These are phyloP conservation scores for Cecidostiba fungosa DNA, from an alignment of 2,888 invertebrate genomes.

Conservation along the genomic window DNA sequence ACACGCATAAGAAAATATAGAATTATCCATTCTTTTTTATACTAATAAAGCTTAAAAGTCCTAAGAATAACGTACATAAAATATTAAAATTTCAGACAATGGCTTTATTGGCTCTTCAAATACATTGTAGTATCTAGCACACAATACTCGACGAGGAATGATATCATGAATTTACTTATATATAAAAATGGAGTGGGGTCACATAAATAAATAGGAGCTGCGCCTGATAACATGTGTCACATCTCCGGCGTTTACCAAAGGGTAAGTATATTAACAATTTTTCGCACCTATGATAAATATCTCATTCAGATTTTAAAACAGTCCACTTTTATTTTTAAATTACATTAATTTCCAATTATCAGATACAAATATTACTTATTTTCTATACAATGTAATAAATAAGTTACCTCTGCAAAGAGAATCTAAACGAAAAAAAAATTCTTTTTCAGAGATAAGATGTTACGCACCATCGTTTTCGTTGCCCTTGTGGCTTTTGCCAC, in stretches of 20 bases:
- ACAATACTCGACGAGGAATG: background rate
- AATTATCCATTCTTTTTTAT: too few relatives aligned
- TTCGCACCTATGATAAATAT: background rate
- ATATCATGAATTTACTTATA: background rate
- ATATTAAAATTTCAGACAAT: background rate
- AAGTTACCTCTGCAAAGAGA: too few relatives aligned
- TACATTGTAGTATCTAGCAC: background rate
- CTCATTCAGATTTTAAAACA: background rate
- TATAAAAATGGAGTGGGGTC: slow-evolving; percentile 2
- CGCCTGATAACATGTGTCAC: background rate
- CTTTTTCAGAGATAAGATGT: slow-evolving; percentile 48
- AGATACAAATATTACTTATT: background rate
- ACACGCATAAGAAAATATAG: too few relatives aligned
- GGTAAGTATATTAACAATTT: slow-evolving; percentile 5
- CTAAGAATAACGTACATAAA: background rate
- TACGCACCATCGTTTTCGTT: slow-evolving; percentile 36
- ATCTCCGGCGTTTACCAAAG: slow-evolving; percentile 5
- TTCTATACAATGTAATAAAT: too few relatives aligned
- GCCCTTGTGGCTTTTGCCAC: slow-evolving; percentile 67
- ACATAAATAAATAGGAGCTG: background rate
- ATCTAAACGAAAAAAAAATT: background rate
- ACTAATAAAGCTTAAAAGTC: background rate
- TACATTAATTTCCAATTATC: too few relatives aligned
- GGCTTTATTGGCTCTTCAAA: background rate
- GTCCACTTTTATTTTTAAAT: too few relatives aligned